Conservation (phyloP, 1,140 invertebrate species). For the Achroia grisella region DNA sequence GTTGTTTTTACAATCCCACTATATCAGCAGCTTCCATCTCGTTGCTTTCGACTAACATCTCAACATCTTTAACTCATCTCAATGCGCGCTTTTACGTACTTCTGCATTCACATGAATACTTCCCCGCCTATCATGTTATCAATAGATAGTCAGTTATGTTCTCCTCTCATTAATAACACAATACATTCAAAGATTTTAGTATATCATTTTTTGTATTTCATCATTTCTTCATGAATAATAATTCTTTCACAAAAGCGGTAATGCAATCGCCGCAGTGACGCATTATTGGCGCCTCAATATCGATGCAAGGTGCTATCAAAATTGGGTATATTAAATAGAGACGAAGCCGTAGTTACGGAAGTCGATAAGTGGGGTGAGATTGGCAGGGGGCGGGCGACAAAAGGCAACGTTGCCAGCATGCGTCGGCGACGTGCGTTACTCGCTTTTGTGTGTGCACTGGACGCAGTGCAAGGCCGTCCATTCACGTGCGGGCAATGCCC, state of each 20-base stretch:
- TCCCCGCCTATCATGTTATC: constrained; percentile 32
- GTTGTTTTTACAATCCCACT: constrained; percentile 47
- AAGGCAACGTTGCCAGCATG: constrained; percentile 15
- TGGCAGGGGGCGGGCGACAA: constrained; percentile 41
- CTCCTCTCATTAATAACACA: constrained; percentile 32
- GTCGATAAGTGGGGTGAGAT: constrained; percentile 19
- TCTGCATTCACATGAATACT: constrained; percentile 42
- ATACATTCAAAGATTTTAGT: constrained; percentile 41
- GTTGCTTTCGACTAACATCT: constrained; percentile 70
- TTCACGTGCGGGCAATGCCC: constrained; percentile 81
- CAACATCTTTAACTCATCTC: constrained; percentile 46
- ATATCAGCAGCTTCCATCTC: constrained; percentile 56
- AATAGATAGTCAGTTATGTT: constrained; percentile 32
- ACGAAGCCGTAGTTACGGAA: constrained; percentile 9
- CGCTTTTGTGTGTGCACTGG: constrained; percentile 73
- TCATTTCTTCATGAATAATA: constrained; percentile 69
- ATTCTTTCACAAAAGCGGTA: constrained; percentile 71
- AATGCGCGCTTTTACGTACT: constrained; percentile 57
- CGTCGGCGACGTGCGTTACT: constrained; percentile 71
- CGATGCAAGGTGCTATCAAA: constrained; percentile 28
- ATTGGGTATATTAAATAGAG: constrained; percentile 38
- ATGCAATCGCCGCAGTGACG: constrained; percentile 68
- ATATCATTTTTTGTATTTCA: constrained; percentile 47
- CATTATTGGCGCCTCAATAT: constrained; percentile 32
- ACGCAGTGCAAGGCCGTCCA: constrained; percentile 74